Conservation (phyloP, 1,140 invertebrate species). For the Notospermus geniculatus region DNA sequence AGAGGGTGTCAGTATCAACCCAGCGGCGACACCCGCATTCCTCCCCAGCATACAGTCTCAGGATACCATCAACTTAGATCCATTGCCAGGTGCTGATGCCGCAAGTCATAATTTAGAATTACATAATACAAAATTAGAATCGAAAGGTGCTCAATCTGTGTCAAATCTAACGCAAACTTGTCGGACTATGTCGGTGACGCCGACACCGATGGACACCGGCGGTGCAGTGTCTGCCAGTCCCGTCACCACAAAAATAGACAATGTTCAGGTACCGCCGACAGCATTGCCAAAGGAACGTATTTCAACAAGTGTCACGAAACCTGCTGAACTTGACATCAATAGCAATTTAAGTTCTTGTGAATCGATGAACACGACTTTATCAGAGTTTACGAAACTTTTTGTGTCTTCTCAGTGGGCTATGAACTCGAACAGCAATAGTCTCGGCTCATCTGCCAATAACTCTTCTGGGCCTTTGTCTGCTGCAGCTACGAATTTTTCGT, state of each 20-base stretch:
- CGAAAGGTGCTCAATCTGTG: conserved; percentile 3
- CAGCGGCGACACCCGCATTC: conserved; percentile 32
- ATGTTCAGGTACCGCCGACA: no score
- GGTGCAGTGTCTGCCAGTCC: conserved; percentile 11
- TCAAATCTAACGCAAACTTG: neutral
- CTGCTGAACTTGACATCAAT: neutral
- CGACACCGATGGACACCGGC: conserved; percentile 15
- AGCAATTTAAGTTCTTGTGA: conserved; percentile 6
- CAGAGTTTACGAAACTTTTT: no score
- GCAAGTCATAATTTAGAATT: neutral
- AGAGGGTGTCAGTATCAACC: conserved; percentile 60
- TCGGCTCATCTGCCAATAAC: neutral
- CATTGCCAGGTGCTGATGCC: conserved; percentile 25
- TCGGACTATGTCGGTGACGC: conserved; percentile 2
- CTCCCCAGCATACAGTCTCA: conserved; percentile 27
- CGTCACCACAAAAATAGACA: neutral
- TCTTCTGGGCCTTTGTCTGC: neutral
- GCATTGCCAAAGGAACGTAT: neutral
- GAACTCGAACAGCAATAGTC: neutral
- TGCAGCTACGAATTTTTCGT: neutral
- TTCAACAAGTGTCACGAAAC: neutral
- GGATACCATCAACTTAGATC: conserved; percentile 34
- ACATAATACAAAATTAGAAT: neutral
- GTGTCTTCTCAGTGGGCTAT: neutral
- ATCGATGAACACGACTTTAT: neutral